Base-by-base conservation (phyloP, 2,113 vertebrate species). In the Gobius niger region DNA sequence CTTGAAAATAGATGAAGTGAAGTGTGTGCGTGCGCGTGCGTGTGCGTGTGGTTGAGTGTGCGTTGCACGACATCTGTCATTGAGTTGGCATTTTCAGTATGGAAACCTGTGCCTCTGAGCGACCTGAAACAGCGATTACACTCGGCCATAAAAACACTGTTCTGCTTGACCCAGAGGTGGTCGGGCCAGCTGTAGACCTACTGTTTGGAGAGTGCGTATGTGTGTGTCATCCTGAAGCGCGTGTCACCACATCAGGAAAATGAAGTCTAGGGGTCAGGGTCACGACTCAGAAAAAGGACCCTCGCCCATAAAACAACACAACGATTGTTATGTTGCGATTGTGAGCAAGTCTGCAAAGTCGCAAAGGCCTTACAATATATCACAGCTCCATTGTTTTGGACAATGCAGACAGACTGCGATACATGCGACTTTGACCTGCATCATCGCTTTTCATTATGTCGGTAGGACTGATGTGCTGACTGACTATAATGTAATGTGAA, bases 1-100 rank as follows among this genome's bases (percentile, higher is more conserved):
- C 82, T 82, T 76, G 86, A 82, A 86, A 87, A 86, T 71, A 82
- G 81, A 87, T 84, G 81, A 78, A 89, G 82, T 82, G 75, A 75
- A 70, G 71, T 67, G 79, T 46, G 79, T 80, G 82, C 24, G 24
- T 34, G 24, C 24, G 24, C 3, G 24, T 34, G 24, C 72, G 62
- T 80, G 74, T 70, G 50, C 14, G 75, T 44, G 54, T 56, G n/a
- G 56, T 61, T 50, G 57, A 73, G 65, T 67, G 70, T 66, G 79
- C 82, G 84, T 69, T 72, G 76, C 74, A 66, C 72, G 83, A 83
- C 83, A 85, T 88, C 82, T 83, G 75, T 87, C 83, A 74, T 76
- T 67, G 80, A 78, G 68, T 82, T 88, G 80, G 75, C 85, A 72
- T 87, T 80, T 87, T 82, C 81, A 81, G 74, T 59, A 84, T 62